These are phyloP conservation scores for Hemichromis elongatus DNA, from an alignment of 2,113 vertebrate species.

Conservation along the genomic window DNA sequence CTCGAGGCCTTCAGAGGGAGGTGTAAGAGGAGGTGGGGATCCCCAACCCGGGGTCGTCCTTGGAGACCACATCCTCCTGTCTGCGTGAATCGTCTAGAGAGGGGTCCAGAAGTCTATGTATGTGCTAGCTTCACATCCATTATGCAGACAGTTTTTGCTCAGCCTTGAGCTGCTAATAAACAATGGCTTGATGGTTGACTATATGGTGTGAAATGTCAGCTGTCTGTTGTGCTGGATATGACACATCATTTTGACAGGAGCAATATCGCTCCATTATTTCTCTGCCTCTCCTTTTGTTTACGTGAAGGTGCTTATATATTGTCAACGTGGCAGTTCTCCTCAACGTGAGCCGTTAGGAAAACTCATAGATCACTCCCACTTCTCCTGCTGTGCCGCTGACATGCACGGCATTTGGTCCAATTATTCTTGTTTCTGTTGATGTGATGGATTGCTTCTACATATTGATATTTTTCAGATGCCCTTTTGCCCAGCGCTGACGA, in stretches of 20 bases:
- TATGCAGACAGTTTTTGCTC: not conserved
- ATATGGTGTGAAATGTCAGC: slow-evolving; percentile 53
- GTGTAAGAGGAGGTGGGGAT: not conserved
- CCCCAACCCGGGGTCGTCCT: slow-evolving; percentile 20
- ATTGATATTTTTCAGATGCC: slow-evolving; percentile 19
- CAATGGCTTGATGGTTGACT: slow-evolving; percentile 38
- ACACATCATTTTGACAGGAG: slow-evolving; percentile 34
- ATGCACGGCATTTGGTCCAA: slow-evolving; percentile 10
- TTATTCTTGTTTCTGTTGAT: slow-evolving; percentile 27
- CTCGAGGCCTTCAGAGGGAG: not conserved
- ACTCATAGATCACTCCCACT: slow-evolving; percentile 38
- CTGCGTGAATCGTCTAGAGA: not conserved
- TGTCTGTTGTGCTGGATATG: slow-evolving; percentile 28
- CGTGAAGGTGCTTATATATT: slow-evolving; percentile 1
- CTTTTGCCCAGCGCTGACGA: not conserved
- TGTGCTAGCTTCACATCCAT: not conserved
- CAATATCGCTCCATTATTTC: not conserved
- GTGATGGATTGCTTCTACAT: slow-evolving; percentile 36
- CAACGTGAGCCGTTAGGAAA: slow-evolving; percentile 11
- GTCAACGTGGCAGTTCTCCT: not conserved
- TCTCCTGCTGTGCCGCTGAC: slow-evolving; percentile 32
- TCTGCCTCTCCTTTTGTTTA: not conserved
- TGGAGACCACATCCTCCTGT: slow-evolving; percentile 6
- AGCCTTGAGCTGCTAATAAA: slow-evolving; percentile 39
- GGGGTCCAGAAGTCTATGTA: not conserved